Evolutionary conservation across 2,113 vertebrate species (phyloP), one percentile per base, ranked within the genome.

Genomic region (Tragelaphus buxtoni): DNA sequence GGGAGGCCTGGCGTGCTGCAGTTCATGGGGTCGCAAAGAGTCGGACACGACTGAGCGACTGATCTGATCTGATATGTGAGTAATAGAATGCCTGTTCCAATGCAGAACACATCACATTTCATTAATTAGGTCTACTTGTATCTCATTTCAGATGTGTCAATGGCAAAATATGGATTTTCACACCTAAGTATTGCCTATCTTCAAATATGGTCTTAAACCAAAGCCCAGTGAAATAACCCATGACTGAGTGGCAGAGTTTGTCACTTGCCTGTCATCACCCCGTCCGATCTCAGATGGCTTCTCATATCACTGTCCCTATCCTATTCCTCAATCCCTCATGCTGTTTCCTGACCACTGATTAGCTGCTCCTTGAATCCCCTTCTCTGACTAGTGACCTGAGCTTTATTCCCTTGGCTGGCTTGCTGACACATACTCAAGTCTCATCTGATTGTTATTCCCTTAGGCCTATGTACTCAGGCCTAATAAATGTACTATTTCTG

Each of bases 11-110:
- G 20, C 3, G 1, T 56, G 22, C 22, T 56, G 3, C 55, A 10
- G 4, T 24, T 56, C 55, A 56, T 24, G 9, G 55, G 4, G 55
- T 56, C 1, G 0, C 55, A 10, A 24, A 56, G 55, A 24, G 55
- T 56, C 0, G 0, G 55, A 58, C 56, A 58, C 0, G 3, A 58
- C 22, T 58, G 56, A 58, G 56, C 0, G 4, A 58, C 22, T 58
- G 9, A 58, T 10, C 24, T 22, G 0, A 56, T 22, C 55, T 58
- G 24, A 58, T n/a, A 11, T 45, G 60, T 82, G 76, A 69, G 3
- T 77, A 77, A 11, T 14, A 84, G 24, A 88, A 7, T 72, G 60
- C 20, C 32, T 45, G 5, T 65, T 58, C 11, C 35, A 83, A 55
- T 12, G 30, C 47, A 51, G 20, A 47, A 49, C 14, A 72, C 17